A percentile compares a stretch with the other conserved stretches of the same genome.
Evolutionary conservation across 2,888 invertebrate species (phyloP).

Genomic region (Leucophora obtusa): DNA sequence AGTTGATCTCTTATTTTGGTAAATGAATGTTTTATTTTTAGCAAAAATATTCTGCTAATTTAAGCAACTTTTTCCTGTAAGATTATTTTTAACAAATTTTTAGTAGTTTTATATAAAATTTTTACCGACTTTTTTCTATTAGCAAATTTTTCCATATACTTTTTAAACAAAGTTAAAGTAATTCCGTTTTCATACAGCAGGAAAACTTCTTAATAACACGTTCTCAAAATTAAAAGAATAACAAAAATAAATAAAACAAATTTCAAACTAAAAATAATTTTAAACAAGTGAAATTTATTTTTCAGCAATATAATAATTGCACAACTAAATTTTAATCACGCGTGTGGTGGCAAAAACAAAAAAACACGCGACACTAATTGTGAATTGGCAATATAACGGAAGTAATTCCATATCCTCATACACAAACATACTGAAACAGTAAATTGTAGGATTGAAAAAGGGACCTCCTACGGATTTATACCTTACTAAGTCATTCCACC

Average conservation of each 20-base stretch:
- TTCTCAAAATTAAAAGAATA: neutral
- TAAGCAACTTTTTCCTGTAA: no score
- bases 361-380: conserved; percentile 65
- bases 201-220: conserved; percentile 25
- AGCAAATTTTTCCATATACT: neutral
- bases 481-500: neutral
- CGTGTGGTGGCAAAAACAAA: conserved; percentile 41
- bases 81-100: no score
- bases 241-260: neutral
- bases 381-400: conserved; percentile 52
- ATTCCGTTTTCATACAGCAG: conserved; percentile 1
- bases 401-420: conserved; percentile 19
- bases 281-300: conserved; percentile 21
- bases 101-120: no score
- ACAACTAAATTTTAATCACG: conserved; percentile 55
- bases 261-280: conserved; percentile 11
- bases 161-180: neutral
- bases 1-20: no score
- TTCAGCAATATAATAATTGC: conserved; percentile 52
- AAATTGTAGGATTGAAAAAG: conserved; percentile 2
- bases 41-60: no score
- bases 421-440: neutral
- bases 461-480: conserved; percentile 41
- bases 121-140: no score
- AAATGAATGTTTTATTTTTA: no score